Evolutionary conservation across 92 coral and sea anemone genomes (phyloP).

Genomic region (Pocillopora grandis): DNA sequence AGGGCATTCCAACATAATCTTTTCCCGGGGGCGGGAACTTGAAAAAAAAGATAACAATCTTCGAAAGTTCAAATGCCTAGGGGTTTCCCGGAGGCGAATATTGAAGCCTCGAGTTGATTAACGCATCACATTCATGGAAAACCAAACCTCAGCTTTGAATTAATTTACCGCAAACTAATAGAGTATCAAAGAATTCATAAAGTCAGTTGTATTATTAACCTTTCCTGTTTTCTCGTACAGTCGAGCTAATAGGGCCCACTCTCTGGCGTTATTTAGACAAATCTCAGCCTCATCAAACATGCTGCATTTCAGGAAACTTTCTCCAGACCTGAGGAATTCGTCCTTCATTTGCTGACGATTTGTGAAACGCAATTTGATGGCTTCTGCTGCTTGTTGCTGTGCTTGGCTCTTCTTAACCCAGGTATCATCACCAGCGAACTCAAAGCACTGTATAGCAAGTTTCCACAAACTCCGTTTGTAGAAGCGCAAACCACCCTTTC

Average conservation of each 20-base stretch:
- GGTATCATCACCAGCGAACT: constrained; percentile 53
- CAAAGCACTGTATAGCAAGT: constrained; percentile 63
- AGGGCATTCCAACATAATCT: too few relatives aligned
- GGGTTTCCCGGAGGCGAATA: too few relatives aligned
- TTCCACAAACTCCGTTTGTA: constrained; percentile 66
- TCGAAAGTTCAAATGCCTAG: too few relatives aligned
- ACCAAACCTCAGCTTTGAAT: too few relatives aligned
- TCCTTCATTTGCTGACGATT: constrained; percentile 54
- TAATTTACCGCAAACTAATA: too few relatives aligned
- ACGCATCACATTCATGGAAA: too few relatives aligned
- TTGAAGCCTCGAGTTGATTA: too few relatives aligned
- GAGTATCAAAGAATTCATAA: too few relatives aligned
- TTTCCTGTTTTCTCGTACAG: constrained; percentile 57
- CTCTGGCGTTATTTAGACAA: constrained; percentile 64
- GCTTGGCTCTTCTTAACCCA: constrained; percentile 67
- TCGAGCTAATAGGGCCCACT: constrained; percentile 60
- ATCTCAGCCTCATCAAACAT: constrained; percentile 68
- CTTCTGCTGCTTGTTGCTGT: constrained; percentile 70
- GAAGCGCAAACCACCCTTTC: constrained; percentile 59
- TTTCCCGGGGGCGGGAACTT: too few relatives aligned
- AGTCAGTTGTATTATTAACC: constrained; percentile 28
- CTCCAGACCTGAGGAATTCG: constrained; percentile 66
- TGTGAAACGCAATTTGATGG: constrained; percentile 45
- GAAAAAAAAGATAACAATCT: too few relatives aligned
- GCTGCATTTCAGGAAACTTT: constrained; percentile 51